These are phyloP conservation scores for Porites rus DNA, from an alignment of 92 coral and sea anemone species.

Conservation along the genomic window DNA sequence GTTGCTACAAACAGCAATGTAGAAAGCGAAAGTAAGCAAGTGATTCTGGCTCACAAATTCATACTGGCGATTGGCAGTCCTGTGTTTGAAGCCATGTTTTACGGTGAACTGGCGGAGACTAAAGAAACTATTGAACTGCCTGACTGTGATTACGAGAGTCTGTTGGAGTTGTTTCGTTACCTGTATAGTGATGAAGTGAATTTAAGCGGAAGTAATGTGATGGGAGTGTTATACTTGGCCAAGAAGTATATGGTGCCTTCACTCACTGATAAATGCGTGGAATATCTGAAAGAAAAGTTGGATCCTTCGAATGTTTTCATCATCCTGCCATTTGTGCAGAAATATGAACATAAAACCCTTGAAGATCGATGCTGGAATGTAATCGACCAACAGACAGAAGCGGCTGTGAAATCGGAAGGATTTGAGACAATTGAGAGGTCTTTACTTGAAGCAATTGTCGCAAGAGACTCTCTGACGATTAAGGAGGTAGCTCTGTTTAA, in stretches of 20 bases:
- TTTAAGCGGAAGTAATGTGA: constrained; percentile 66
- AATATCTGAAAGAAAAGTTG: constrained; percentile 65
- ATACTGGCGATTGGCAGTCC: constrained; percentile 57
- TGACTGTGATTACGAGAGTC: constrained; percentile 67
- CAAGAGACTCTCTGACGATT: constrained; percentile 49
- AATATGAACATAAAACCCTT: constrained; percentile 61
- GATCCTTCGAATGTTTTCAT: constrained; percentile 68
- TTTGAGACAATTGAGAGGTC: constrained; percentile 50
- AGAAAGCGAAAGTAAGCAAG: constrained; percentile 24
- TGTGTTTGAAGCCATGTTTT: constrained; percentile 78
- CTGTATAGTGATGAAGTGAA: constrained; percentile 75
- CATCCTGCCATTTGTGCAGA: constrained; percentile 61
- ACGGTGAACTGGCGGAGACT: constrained; percentile 61
- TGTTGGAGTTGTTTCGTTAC: constrained; percentile 69
- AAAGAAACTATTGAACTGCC: constrained; percentile 18
- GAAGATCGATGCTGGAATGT: constrained; percentile 74
- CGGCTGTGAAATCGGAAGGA: constrained; percentile 53
- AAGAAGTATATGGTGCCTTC: constrained; percentile 73
- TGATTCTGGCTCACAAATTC: constrained; percentile 43
- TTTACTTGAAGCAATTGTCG: constrained; percentile 44
- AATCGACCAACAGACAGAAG: constrained; percentile 49
- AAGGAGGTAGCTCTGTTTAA: constrained; percentile 64
- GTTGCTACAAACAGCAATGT: too few relatives aligned
- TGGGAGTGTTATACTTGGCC: constrained; percentile 78
- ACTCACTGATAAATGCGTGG: constrained; percentile 59